A percentile compares a stretch with the other conserved stretches of the same genome.
These are phyloP conservation scores for Pantelozetes paolii DNA, from an alignment of 2,888 invertebrate genomes.

Conservation along the genomic window DNA sequence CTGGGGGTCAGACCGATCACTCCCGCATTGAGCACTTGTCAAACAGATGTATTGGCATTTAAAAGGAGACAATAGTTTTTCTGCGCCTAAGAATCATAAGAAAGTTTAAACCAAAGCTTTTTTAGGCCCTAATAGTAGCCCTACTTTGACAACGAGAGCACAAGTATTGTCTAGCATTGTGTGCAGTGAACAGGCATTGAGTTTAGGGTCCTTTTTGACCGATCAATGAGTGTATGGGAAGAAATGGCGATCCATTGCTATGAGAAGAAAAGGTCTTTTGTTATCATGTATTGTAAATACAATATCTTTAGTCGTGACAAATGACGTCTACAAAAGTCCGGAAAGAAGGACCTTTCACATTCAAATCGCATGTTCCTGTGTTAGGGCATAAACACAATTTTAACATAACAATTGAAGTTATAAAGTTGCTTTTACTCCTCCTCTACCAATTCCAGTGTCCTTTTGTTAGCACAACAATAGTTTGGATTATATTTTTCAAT, in stretches of 20 bases:
- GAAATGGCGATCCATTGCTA: constrained; percentile 17
- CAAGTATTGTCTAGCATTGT: constrained; percentile 1
- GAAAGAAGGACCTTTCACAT: constrained; percentile 32
- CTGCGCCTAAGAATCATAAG: constrained; percentile 18
- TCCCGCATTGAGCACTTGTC: constrained; percentile 29
- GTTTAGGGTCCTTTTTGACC: constrained; percentile 11
- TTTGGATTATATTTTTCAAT: constrained; percentile 22
- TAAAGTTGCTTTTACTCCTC: constrained; percentile 20
- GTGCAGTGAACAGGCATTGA: constrained; percentile 4
- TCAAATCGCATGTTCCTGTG: constrained; percentile 32
- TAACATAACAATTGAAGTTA: constrained; percentile 35
- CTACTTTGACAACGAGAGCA: constrained; percentile 2
- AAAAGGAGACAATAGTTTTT: constrained; percentile 1
- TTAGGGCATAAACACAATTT: constrained; percentile 24
- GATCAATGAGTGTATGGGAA: constrained; percentile 20
- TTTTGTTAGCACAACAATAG: not conserved
- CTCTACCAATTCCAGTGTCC: constrained; percentile 11
- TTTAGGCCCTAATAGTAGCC: constrained; percentile 29
- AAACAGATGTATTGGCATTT: constrained; percentile 33
- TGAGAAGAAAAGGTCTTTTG: constrained; percentile 23
- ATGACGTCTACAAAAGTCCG: constrained; percentile 35
- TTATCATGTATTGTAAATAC: constrained; percentile 21
- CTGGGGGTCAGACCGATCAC: constrained; percentile 1
- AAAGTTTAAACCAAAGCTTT: constrained; percentile 24
- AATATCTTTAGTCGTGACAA: constrained; percentile 34